Evolutionary conservation across 1,140 invertebrate genomes (phyloP).

Genomic region (Pseudachorutes palmiensis): DNA sequence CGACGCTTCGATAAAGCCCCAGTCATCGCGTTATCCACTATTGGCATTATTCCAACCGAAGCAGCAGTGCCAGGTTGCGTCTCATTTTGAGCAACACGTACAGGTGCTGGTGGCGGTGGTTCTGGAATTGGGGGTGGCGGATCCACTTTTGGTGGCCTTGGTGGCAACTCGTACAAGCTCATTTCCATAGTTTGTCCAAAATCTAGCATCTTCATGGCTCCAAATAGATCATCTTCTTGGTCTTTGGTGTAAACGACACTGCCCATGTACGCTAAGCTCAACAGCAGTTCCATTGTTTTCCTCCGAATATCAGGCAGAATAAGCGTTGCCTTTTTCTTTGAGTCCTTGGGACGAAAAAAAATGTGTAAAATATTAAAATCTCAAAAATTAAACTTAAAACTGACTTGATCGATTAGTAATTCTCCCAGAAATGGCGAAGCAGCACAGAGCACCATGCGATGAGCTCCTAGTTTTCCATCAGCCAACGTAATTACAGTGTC

Average conservation of each 20-base stretch:
- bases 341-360: conserved; percentile 6
- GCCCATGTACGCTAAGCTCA: conserved; percentile 30
- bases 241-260: conserved; percentile 21
- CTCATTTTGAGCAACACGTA: no score
- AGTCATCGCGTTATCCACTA: no score
- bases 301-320: conserved; percentile 28
- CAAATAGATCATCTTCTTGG: conserved; percentile 17
- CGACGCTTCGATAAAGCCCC: no score
- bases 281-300: conserved; percentile 22
- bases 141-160: no score
- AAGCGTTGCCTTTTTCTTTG: conserved; percentile 15
- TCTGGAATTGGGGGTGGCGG: no score
- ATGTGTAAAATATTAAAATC: neutral
- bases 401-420: conserved; percentile 26
- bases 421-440: conserved; percentile 25
- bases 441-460: conserved; percentile 29
- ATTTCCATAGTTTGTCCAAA: neutral
- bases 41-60: no score
- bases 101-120: no score
- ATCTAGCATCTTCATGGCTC: conserved; percentile 14
- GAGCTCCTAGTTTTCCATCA: conserved; percentile 32
- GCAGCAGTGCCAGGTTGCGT: no score
- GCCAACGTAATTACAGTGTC: conserved; percentile 26
- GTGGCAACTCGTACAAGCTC: neutral
- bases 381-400: no score